These are phyloP conservation scores for Xylota segnis DNA, from an alignment of 2,888 invertebrate genomes.

Conservation along the genomic window DNA sequence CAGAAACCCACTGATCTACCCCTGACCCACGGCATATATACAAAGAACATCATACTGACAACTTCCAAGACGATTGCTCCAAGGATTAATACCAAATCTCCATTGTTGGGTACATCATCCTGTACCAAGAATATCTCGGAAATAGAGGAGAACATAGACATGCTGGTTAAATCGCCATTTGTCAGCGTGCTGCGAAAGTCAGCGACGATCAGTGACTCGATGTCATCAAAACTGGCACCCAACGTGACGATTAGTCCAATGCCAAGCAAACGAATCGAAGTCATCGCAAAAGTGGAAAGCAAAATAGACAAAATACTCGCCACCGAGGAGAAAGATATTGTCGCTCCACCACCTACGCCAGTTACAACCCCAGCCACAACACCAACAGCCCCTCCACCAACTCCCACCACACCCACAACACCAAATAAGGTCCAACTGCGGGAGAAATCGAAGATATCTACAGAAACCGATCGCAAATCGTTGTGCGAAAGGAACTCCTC, in stretches of 20 bases:
- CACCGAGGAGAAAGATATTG: slow-evolving; percentile 43
- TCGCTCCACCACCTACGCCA: slow-evolving; percentile 31
- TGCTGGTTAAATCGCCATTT: slow-evolving; percentile 83
- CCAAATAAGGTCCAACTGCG: slow-evolving; percentile 71
- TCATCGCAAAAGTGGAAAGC: slow-evolving; percentile 52
- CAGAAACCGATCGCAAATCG: slow-evolving; percentile 77
- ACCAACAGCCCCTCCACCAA: slow-evolving; percentile 60
- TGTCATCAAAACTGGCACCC: slow-evolving; percentile 58
- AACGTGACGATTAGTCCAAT: slow-evolving; percentile 66
- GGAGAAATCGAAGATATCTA: slow-evolving; percentile 69
- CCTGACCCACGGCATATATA: slow-evolving; percentile 77
- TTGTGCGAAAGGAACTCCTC: slow-evolving; percentile 60
- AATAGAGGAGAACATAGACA: slow-evolving; percentile 83
- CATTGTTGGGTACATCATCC: slow-evolving; percentile 51
- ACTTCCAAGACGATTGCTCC: slow-evolving; percentile 71
- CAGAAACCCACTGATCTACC: slow-evolving; percentile 75
- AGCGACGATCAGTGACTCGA: slow-evolving; percentile 75
- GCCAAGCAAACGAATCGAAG: slow-evolving; percentile 47
- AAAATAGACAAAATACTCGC: slow-evolving; percentile 63
- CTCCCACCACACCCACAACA: slow-evolving; percentile 52
- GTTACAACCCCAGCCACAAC: slow-evolving; percentile 41
- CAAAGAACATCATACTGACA: slow-evolving; percentile 79
- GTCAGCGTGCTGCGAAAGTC: slow-evolving; percentile 82
- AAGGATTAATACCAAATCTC: slow-evolving; percentile 67
- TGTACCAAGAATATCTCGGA: slow-evolving; percentile 80